A percentile compares a stretch with the other conserved stretches of the same genome.
Evolutionary conservation across 2,888 invertebrate species (phyloP).

Genomic region (Physocephala rufipes): DNA sequence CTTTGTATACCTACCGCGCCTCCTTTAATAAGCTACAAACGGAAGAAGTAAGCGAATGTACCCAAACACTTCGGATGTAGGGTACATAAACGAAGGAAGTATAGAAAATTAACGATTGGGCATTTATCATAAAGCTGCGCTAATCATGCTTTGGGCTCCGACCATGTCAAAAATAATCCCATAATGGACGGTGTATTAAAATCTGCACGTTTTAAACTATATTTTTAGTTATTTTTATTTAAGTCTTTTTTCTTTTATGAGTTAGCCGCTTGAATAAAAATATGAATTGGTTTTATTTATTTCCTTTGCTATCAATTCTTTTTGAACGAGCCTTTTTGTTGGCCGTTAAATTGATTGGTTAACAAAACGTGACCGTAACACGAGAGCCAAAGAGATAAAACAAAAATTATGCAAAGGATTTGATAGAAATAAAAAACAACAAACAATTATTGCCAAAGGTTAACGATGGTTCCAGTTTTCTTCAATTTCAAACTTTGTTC

Average conservation of each 20-base stretch:
- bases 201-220: conserved; percentile 16
- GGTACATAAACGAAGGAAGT: not conserved
- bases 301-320: too few species aligned
- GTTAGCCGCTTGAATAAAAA: too few species aligned
- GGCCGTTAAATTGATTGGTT: conserved; percentile 34
- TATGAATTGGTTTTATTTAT: too few species aligned
- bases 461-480: too few species aligned
- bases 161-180: conserved; percentile 9
- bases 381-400: not conserved
- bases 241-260: too few species aligned
- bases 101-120: conserved; percentile 51
- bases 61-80: too few species aligned
- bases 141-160: conserved; percentile 13
- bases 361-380: conserved; percentile 32
- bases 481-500: too few species aligned
- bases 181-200: conserved; percentile 9
- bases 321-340: conserved; percentile 6
- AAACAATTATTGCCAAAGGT: too few species aligned
- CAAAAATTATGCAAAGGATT: too few species aligned
- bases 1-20: too few species aligned
- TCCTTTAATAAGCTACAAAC: too few species aligned
- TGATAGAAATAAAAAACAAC: conserved; percentile 7
- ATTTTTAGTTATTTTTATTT: not conserved
- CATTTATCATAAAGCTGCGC: not conserved
- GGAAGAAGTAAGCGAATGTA: too few species aligned